Evolutionary conservation across 2,888 invertebrate species (phyloP).

Genomic region (Zygaena filipendulae): DNA sequence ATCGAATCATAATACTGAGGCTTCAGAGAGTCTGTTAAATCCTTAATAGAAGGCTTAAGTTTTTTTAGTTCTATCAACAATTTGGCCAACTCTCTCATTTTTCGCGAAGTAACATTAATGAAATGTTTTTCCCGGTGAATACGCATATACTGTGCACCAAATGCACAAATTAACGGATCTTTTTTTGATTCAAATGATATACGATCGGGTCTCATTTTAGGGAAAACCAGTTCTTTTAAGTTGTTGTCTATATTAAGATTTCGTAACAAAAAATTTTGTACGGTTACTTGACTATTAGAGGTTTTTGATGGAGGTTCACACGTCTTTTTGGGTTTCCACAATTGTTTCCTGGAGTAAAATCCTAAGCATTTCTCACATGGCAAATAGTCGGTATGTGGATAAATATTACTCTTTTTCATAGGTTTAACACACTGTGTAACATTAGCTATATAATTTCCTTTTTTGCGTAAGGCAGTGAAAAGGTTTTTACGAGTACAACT

Average conservation of each 20-base stretch:
- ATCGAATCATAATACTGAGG: slow-evolving; percentile 5
- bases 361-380: slow-evolving; percentile 6
- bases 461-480: no score
- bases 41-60: slow-evolving; percentile 9
- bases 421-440: slow-evolving; percentile 1
- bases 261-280: slow-evolving; percentile 7
- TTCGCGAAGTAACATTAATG: slow-evolving; percentile 15
- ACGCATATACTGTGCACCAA: slow-evolving; percentile 13
- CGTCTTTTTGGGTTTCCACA: slow-evolving; percentile 6
- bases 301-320: slow-evolving; percentile 2
- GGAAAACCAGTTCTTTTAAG: slow-evolving; percentile 8
- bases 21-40: slow-evolving; percentile 1
- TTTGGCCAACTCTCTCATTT: slow-evolving; percentile 16
- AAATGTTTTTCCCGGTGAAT: slow-evolving; percentile 17
- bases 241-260: slow-evolving; percentile 3
- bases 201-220: slow-evolving; percentile 9
- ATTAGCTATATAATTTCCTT: slow-evolving; percentile 3
- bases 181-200: slow-evolving; percentile 14
- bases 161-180: slow-evolving; percentile 15
- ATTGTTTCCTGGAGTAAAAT: slow-evolving; percentile 5
- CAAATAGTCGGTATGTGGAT: slow-evolving; percentile 2
- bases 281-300: slow-evolving; percentile 6
- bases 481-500: no score
- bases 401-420: slow-evolving; percentile 1
- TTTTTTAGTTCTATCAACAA: slow-evolving; percentile 14